Conservation (phyloP, 2,888 invertebrate genomes). For the Agriopis aurantiaria region DNA sequence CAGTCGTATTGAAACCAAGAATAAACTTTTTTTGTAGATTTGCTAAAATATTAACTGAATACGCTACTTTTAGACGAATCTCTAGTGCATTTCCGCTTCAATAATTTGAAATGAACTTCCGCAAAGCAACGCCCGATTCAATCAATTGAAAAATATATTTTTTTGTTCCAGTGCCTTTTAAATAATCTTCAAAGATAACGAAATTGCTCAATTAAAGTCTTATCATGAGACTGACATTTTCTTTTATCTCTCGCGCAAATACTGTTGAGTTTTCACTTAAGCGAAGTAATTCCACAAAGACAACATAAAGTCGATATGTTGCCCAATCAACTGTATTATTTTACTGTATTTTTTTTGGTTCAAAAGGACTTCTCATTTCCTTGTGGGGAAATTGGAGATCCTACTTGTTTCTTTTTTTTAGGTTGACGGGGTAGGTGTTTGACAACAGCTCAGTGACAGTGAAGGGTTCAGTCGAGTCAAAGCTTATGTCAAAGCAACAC, state of each 20-base stretch:
- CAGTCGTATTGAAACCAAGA: background rate
- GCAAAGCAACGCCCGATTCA: too few species aligned
- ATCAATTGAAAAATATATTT: too few species aligned
- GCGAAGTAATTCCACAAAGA: slow-evolving; percentile 18
- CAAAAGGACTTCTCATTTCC: background rate
- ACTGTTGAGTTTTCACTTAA: slow-evolving; percentile 20
- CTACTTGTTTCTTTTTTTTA: too few species aligned
- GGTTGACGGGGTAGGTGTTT: too few species aligned
- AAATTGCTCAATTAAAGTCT: slow-evolving; percentile 19
- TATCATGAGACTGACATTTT: slow-evolving; percentile 21
- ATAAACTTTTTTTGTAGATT: background rate
- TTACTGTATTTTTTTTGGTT: slow-evolving; percentile 1
- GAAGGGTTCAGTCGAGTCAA: too few species aligned
- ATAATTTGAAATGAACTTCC: too few species aligned
- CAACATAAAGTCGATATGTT: slow-evolving; percentile 17
- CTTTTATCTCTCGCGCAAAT: slow-evolving; percentile 30
- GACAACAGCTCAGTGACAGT: too few species aligned
- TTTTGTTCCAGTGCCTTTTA: background rate
- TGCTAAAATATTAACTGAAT: background rate
- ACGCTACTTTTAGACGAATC: too few species aligned
- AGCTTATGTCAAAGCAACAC: too few species aligned
- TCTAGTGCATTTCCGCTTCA: too few species aligned
- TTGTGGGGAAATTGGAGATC: background rate
- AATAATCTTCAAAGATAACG: slow-evolving; percentile 25
- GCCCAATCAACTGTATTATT: slow-evolving; percentile 17